A percentile compares a stretch with the other conserved stretches of the same genome.
phyloP scores from a whole-genome alignment of 2,113 vertebrate genomes.

The Myrmecobius fasciatus region DNA sequence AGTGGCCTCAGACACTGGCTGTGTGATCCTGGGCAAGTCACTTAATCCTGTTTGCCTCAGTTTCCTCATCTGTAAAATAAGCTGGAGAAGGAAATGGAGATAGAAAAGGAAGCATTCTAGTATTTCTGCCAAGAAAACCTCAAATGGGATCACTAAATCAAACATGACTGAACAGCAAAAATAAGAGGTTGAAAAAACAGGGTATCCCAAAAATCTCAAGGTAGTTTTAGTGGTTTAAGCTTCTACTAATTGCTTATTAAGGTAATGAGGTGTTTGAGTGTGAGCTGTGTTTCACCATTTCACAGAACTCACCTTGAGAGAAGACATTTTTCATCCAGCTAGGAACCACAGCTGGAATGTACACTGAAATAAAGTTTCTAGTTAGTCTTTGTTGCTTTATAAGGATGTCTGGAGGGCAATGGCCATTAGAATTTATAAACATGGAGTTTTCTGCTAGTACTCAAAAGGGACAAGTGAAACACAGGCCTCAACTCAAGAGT shows the following conservation, averaged over 20 bases:
- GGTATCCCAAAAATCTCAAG: background rate
- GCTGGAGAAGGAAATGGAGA: background rate
- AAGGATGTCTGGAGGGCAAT: background rate
- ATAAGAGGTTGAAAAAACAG: background rate
- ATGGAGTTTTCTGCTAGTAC: conserved; percentile 20
- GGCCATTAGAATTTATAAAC: conserved; percentile 32
- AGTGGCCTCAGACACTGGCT: background rate
- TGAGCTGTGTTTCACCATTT: conserved; percentile 29
- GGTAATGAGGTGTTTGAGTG: background rate
- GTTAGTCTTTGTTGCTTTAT: background rate
- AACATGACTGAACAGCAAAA: background rate
- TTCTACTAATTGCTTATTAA: background rate
- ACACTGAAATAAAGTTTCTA: conserved; percentile 39
- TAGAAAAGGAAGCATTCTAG: background rate
- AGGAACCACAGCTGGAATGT: background rate
- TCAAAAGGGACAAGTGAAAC: background rate
- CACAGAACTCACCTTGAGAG: background rate
- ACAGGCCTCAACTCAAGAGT: background rate
- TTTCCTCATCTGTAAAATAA: conserved; percentile 9
- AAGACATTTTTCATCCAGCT: conserved; percentile 19
- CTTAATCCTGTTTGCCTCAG: background rate
- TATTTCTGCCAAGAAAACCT: background rate
- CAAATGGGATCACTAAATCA: background rate
- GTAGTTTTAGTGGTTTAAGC: background rate
- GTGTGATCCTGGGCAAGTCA: background rate